Percentiles rank a stretch among this genome's conserved stretches.
These are phyloP conservation scores for Saccostrea cuccullata DNA, from an alignment of 1,140 invertebrate species.

Conservation along the genomic window DNA sequence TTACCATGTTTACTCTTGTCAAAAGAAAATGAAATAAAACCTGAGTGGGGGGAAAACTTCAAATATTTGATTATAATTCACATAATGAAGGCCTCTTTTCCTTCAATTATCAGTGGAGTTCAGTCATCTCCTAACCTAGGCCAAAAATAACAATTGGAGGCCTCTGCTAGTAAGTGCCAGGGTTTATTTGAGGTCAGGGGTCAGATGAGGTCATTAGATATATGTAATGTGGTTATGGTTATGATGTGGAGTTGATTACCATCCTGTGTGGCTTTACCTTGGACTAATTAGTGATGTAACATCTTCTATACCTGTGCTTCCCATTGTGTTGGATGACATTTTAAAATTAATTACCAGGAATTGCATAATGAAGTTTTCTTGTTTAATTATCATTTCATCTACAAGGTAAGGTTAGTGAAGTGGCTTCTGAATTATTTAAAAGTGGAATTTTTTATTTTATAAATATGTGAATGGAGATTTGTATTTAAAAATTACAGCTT, in stretches of 20 bases:
- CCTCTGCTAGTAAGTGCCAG: not conserved
- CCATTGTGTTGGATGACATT: not conserved
- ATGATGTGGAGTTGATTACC: not conserved
- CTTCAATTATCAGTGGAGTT: not conserved
- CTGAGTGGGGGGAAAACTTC: not conserved
- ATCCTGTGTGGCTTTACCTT: not conserved
- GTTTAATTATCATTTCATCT: conserved; percentile 7
- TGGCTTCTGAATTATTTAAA: not conserved
- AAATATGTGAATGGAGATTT: not conserved
- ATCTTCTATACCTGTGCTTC: not conserved
- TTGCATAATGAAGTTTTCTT: conserved; percentile 8
- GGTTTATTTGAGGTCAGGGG: not conserved
- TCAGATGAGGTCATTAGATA: not conserved
- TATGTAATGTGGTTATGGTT: not conserved
- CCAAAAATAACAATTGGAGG: not conserved
- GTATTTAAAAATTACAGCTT: no score
- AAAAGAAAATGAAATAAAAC: not conserved
- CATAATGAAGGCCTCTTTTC: not conserved
- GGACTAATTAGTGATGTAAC: not conserved
- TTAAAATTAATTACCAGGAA: conserved; percentile 11
- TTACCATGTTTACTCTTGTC: not conserved
- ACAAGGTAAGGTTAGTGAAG: not conserved
- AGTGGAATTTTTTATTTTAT: not conserved
- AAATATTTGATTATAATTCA: conserved; percentile 4
- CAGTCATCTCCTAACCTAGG: not conserved